Conservation (phyloP, 2,888 invertebrate species). For the Pterobdella sp. region DNA sequence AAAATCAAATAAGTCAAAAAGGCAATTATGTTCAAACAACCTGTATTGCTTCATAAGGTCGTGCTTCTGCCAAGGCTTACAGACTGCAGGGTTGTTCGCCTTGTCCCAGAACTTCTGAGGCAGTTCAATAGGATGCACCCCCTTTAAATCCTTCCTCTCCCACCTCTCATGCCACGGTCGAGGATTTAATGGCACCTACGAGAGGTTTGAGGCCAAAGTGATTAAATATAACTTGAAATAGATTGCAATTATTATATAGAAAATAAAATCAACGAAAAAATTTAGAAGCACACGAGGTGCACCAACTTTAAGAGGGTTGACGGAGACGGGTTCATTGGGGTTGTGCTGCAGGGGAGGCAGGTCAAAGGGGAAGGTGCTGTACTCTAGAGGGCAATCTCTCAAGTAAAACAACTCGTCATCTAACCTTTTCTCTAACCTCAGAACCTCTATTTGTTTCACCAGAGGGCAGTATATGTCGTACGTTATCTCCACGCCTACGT, state of each 20-base stretch:
- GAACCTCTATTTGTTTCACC: constrained; percentile 77
- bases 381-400: constrained; percentile 76
- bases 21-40: no score
- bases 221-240: constrained; percentile 1
- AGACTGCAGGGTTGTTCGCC: constrained; percentile 54
- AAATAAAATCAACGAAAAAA: not conserved
- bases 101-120: constrained; percentile 43
- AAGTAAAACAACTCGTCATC: constrained; percentile 82
- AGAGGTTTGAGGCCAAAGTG: not conserved
- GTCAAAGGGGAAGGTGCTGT: constrained; percentile 81
- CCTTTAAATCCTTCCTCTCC: constrained; percentile 54
- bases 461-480: constrained; percentile 90
- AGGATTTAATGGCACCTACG: constrained; percentile 55
- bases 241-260: not conserved
- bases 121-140: constrained; percentile 41
- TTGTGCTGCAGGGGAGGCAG: constrained; percentile 74
- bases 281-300: not conserved
- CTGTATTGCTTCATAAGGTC: constrained; percentile 90
- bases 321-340: constrained; percentile 68
- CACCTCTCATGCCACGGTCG: constrained; percentile 85
- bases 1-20: no score
- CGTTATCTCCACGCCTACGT: constrained; percentile 60
- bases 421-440: constrained; percentile 81
- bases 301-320: constrained; percentile 58
- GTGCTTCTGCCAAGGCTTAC: constrained; percentile 71